These are phyloP conservation scores for Crenuchus spilurus DNA, from an alignment of 2,797 vertebrate genomes.

Conservation along the genomic window DNA sequence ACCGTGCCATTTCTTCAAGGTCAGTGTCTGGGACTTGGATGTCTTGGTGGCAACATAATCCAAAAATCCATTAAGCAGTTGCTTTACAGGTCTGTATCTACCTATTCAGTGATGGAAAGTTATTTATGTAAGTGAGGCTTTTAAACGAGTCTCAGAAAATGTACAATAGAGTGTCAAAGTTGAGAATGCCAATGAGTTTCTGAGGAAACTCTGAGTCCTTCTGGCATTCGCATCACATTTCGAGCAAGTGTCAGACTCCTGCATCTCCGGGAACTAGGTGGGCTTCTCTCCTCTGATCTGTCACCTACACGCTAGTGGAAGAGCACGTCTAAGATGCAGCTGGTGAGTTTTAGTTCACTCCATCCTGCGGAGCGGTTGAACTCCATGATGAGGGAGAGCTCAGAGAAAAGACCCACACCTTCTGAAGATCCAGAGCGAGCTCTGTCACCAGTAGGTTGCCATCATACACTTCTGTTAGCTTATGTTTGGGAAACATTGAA, in stretches of 20 bases:
- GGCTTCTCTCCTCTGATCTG: background rate
- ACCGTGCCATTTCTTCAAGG: too few relatives aligned
- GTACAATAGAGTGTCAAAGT: too few relatives aligned
- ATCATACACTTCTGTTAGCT: background rate
- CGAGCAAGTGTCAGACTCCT: background rate
- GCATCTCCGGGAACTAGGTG: background rate
- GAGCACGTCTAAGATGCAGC: background rate
- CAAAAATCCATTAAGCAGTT: too few relatives aligned
- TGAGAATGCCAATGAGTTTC: background rate
- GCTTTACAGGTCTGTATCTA: too few relatives aligned
- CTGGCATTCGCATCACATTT: background rate
- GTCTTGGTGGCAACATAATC: too few relatives aligned
- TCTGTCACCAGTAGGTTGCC: background rate
- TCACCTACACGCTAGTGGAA: background rate
- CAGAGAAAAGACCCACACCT: background rate
- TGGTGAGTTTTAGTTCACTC: background rate
- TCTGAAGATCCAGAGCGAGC: background rate
- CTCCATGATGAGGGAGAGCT: background rate
- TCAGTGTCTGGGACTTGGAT: too few relatives aligned
- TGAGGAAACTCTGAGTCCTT: slow-evolving; percentile 4
- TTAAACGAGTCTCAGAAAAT: too few relatives aligned
- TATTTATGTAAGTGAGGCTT: too few relatives aligned
- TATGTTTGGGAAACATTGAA: too few relatives aligned
- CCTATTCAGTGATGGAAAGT: too few relatives aligned
- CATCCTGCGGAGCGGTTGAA: background rate